Conservation (phyloP, 2,888 invertebrate genomes). For the Patella pellucida region DNA sequence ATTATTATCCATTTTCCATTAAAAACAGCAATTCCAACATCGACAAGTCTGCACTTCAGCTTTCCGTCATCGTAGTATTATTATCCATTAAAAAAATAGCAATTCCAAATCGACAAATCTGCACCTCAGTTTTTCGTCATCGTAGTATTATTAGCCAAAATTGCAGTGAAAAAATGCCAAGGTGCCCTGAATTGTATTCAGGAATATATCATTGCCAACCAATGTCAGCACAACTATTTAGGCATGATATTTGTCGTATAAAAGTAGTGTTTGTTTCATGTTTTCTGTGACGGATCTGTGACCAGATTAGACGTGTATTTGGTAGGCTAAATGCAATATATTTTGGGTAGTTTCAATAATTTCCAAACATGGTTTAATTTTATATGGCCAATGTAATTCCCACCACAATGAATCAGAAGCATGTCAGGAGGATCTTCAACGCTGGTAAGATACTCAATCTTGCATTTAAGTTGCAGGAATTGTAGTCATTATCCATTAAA, state of each 20-base stretch:
- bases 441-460: background rate
- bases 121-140: too few species aligned
- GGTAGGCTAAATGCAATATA: background rate
- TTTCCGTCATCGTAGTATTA: too few species aligned
- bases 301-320: background rate
- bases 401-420: background rate
- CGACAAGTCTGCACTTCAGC: too few species aligned
- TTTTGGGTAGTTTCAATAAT: background rate
- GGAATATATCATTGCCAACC: background rate
- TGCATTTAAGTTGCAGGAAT: background rate
- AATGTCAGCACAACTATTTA: background rate
- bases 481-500: too few species aligned
- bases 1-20: too few species aligned
- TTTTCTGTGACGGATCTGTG: background rate
- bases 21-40: too few species aligned
- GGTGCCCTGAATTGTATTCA: background rate
- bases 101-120: too few species aligned
- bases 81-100: too few species aligned
- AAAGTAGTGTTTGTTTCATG: background rate
- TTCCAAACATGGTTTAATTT: background rate
- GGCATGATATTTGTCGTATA: too few species aligned
- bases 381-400: background rate
- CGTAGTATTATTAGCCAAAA: too few species aligned
- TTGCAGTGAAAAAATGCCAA: constrained; percentile 3
- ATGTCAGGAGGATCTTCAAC: background rate